Evolutionary conservation across 2,888 invertebrate species (phyloP).

Genomic region (Acanthosepion pharaonis): DNA sequence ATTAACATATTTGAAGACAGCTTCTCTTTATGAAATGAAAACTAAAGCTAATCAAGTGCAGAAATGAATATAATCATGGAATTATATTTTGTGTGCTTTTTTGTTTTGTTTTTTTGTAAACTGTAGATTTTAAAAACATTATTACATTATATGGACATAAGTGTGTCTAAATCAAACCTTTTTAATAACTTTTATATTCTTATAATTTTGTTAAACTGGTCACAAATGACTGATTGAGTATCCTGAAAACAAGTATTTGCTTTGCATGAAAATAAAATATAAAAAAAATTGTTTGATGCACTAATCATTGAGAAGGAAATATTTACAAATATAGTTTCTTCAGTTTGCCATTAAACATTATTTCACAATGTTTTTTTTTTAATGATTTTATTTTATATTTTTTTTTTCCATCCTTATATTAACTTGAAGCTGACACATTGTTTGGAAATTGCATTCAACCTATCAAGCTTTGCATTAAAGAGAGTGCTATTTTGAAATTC

Average conservation of each 20-base stretch:
- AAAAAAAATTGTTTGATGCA: not conserved
- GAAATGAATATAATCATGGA: not conserved
- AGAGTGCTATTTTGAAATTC: not conserved
- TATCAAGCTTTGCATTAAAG: not conserved
- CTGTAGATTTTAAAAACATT: not conserved
- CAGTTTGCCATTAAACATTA: not conserved
- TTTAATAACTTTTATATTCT: not conserved
- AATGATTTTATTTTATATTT: not conserved
- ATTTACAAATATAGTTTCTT: not conserved
- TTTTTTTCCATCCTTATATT: not conserved
- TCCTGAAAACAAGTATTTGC: not conserved
- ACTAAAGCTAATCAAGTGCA: not conserved
- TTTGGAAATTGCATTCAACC: not conserved
- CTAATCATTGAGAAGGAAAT: not conserved
- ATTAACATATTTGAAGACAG: not conserved
- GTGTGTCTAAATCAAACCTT: not conserved
- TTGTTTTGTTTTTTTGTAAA: not conserved
- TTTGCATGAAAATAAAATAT: not conserved
- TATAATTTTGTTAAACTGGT: not conserved
- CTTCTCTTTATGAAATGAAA: not conserved
- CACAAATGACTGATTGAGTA: not conserved
- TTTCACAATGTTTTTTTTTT: not conserved
- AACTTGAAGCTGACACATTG: not conserved
- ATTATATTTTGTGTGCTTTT: not conserved
- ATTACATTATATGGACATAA: not conserved